A percentile compares a stretch with the other conserved stretches of the same genome.
These are phyloP conservation scores for Bhutanitis thaidina DNA, from an alignment of 2,888 invertebrate species.

Conservation along the genomic window DNA sequence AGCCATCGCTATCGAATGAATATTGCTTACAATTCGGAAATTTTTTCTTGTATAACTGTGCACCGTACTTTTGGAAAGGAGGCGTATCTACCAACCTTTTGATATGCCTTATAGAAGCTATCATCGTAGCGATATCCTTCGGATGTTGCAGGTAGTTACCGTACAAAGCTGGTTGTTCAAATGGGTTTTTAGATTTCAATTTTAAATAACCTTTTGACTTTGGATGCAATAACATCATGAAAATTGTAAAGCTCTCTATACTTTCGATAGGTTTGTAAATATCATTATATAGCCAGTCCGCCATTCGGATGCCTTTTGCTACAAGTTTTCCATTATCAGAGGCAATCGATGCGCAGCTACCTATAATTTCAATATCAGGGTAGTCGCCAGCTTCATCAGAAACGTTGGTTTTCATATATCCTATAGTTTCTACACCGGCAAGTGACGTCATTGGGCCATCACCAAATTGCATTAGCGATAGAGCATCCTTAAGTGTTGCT, in stretches of 20 bases:
- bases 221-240: slow-evolving; percentile 81
- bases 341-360: slow-evolving; percentile 77
- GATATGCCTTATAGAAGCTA: slow-evolving; percentile 80
- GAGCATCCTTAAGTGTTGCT: slow-evolving; percentile 45
- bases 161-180: slow-evolving; percentile 82
- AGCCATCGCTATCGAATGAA: slow-evolving; percentile 79
- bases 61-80: slow-evolving; percentile 81
- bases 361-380: slow-evolving; percentile 84
- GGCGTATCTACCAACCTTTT: slow-evolving; percentile 76
- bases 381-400: slow-evolving; percentile 73
- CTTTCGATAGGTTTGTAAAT: slow-evolving; percentile 61
- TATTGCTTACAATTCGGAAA: slow-evolving; percentile 77
- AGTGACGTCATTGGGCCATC: slow-evolving; percentile 76
- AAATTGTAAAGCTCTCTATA: slow-evolving; percentile 64
- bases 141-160: slow-evolving; percentile 85
- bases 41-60: slow-evolving; percentile 72
- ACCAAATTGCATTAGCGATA: slow-evolving; percentile 59
- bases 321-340: slow-evolving; percentile 74
- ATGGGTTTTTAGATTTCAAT: slow-evolving; percentile 82
- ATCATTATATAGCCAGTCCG: slow-evolving; percentile 62
- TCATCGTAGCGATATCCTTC: slow-evolving; percentile 79
- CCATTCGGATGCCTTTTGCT: slow-evolving; percentile 57
- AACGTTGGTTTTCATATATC: slow-evolving; percentile 79
- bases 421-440: slow-evolving; percentile 80
- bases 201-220: slow-evolving; percentile 83